phyloP scores from a whole-genome alignment of 2,888 invertebrate species.

The Autographa gamma region DNA sequence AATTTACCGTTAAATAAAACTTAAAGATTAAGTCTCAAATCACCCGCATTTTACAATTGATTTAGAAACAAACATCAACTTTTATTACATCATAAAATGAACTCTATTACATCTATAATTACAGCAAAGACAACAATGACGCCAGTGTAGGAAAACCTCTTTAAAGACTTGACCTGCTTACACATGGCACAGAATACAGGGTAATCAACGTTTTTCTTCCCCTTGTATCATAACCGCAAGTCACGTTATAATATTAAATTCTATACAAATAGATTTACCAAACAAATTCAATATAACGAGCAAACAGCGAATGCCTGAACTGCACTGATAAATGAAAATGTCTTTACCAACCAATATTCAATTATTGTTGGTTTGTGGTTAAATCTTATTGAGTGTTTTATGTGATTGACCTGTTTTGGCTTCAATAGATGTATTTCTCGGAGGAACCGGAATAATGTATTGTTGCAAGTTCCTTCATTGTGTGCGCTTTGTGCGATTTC shows the following conservation, averaged over 20 bases:
- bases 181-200: neutral
- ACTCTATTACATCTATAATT: neutral
- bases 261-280: conserved; percentile 7
- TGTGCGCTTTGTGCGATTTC: too few species aligned
- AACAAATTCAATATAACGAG: conserved; percentile 34
- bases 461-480: too few species aligned
- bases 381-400: conserved; percentile 29
- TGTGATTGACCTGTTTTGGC: neutral
- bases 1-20: neutral
- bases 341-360: conserved; percentile 47
- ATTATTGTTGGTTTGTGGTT: conserved; percentile 24
- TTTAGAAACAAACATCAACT: too few species aligned
- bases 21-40: neutral
- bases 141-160: neutral
- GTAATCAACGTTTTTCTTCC: neutral
- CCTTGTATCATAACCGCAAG: conserved; percentile 15
- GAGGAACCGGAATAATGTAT: too few species aligned
- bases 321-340: conserved; percentile 43
- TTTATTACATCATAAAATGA: neutral
- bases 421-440: neutral
- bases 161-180: neutral
- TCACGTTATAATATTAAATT: conserved; percentile 28
- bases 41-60: too few species aligned
- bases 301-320: conserved; percentile 15
- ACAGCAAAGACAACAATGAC: neutral